Evolutionary conservation across 2,113 vertebrate genomes (phyloP).

Genomic region (Hoplias malabaricus): DNA sequence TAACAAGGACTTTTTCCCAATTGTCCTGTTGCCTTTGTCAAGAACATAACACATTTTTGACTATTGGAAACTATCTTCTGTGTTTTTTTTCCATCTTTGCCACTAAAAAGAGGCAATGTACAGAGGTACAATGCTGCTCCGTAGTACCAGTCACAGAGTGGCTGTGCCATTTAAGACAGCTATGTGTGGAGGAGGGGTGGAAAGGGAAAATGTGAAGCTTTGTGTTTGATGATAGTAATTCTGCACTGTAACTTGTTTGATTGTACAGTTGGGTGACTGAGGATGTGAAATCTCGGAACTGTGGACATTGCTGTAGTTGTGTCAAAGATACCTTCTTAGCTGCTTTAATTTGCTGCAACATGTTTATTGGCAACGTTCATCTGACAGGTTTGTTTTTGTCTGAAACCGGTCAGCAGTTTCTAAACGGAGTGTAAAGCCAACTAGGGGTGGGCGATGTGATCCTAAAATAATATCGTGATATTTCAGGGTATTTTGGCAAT

Average conservation of each 20-base stretch:
- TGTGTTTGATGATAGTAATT: background rate
- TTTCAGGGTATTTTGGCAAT: too few species aligned
- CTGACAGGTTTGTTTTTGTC: background rate
- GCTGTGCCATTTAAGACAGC: background rate
- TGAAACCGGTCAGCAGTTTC: background rate
- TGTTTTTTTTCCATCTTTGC: background rate
- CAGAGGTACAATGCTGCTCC: background rate
- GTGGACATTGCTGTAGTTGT: background rate
- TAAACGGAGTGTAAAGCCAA: background rate
- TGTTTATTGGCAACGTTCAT: background rate
- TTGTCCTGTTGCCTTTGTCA: conserved; percentile 30
- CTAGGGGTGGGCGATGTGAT: too few species aligned
- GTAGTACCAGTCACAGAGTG: background rate
- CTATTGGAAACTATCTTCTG: too few species aligned
- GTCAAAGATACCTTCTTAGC: background rate
- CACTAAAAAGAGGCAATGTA: background rate
- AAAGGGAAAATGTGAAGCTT: background rate
- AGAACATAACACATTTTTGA: conserved; percentile 22
- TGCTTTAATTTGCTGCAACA: background rate
- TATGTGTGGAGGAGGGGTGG: background rate
- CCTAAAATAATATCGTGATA: too few species aligned
- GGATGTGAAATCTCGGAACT: conserved; percentile 1
- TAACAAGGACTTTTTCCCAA: too few species aligned
- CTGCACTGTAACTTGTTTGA: background rate
- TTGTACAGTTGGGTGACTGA: background rate